A percentile compares a stretch with the other conserved stretches of the same genome.
phyloP scores from a whole-genome alignment of 2,797 vertebrate species.

The Erpetoichthys calabaricus region DNA sequence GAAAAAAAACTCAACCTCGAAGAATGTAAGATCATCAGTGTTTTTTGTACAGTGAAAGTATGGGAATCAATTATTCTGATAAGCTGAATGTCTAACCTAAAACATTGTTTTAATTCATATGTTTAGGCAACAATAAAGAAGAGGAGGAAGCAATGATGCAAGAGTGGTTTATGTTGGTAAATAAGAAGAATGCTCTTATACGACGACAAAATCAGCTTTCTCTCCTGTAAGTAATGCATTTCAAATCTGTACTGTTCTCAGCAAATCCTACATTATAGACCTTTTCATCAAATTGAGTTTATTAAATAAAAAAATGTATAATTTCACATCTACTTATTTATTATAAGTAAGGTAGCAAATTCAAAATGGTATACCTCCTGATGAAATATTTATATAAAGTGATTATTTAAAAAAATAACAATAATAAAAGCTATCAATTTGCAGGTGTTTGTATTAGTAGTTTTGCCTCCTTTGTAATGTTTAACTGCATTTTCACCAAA shows the following conservation, averaged over 20 bases:
- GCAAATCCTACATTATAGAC: background rate
- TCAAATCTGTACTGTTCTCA: background rate
- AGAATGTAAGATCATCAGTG: background rate
- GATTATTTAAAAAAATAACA: too few species aligned
- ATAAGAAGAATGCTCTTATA: slow-evolving; percentile 97
- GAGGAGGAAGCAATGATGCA: slow-evolving; percentile 98
- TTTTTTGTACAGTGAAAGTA: too few species aligned
- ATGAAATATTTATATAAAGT: too few species aligned
- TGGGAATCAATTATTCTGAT: background rate
- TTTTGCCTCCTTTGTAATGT: too few species aligned
- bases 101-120: background rate
- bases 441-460: too few species aligned
- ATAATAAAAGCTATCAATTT: too few species aligned
- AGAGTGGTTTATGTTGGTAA: slow-evolving; percentile 97
- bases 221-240: slow-evolving; percentile 68
- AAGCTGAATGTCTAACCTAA: background rate
- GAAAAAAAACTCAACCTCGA: too few species aligned
- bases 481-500: too few species aligned
- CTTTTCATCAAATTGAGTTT: background rate
- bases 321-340: background rate
- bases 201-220: slow-evolving; percentile 94
- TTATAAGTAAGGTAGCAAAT: background rate
- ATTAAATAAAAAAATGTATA: background rate
- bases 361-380: too few species aligned
- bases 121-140: slow-evolving; percentile 84